Evolutionary conservation across 2,888 invertebrate genomes (phyloP).

Genomic region (Pseudoips prasinana): DNA sequence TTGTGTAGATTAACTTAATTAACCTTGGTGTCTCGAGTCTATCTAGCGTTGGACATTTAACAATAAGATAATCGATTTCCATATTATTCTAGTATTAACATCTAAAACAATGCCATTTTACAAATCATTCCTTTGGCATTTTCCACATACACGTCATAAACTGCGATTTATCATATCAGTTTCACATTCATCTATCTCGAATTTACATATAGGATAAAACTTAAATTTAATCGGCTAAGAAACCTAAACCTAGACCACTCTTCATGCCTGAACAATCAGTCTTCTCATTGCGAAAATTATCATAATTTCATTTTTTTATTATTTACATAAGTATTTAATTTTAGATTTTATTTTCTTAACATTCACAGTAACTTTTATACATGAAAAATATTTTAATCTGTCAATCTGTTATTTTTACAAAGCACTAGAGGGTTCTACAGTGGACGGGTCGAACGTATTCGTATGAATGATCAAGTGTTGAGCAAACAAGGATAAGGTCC

Average conservation of each 20-base stretch:
- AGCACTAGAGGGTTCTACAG: conserved; percentile 49
- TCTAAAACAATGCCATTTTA: conserved; percentile 40
- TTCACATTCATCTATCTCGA: conserved; percentile 50
- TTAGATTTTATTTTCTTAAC: conserved; percentile 57
- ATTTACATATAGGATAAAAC: conserved; percentile 57
- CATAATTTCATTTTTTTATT: conserved; percentile 52
- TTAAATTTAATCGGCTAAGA: conserved; percentile 65
- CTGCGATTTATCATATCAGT: conserved; percentile 33
- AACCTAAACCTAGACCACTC: conserved; percentile 69
- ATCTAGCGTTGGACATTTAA: conserved; percentile 45
- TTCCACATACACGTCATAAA: conserved; percentile 34
- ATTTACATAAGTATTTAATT: too few relatives aligned
- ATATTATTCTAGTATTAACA: conserved; percentile 34
- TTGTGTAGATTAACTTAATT: conserved; percentile 34
- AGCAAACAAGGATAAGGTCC: conserved; percentile 49
- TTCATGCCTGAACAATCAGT: conserved; percentile 77
- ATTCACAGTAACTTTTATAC: conserved; percentile 44
- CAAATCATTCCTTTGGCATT: conserved; percentile 45
- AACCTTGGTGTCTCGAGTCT: conserved; percentile 45
- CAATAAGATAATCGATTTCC: conserved; percentile 34
- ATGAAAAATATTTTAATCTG: conserved; percentile 37
- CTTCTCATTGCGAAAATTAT: conserved; percentile 80
- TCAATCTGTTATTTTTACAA: conserved; percentile 38
- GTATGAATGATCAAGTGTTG: conserved; percentile 36
- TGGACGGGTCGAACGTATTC: conserved; percentile 59